Base-by-base conservation (phyloP, 2,888 invertebrate species). In the Harpagoxenus sublaevis region DNA sequence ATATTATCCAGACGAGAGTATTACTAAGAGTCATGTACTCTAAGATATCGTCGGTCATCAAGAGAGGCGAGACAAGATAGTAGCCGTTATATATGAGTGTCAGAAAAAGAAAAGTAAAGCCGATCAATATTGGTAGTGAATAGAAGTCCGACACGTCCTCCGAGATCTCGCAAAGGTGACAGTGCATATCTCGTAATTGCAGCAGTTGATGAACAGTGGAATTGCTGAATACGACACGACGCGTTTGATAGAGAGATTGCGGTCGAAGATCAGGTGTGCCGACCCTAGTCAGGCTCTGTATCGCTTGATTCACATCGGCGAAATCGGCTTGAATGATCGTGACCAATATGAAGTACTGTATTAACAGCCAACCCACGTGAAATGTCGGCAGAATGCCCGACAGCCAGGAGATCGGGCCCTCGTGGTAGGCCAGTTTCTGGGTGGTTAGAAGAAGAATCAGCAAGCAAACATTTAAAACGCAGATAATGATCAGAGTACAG, bases 91-190 rank as follows among this genome's bases (percentile, higher is more conserved):
- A 91, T 45, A 90, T 45, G 1, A 91, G 45, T 1, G 66, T 18
- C 15, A 65, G 74, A 42, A 87, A 90, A 1, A 23, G 10, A 28
- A 81, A 74, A 5, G 39, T n/a, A 0, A 89, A 39, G 4, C 65
- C 78, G 3, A 83, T 23, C 0, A 92, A 66, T 4, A 78, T 75
- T 6, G 90, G 86, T 8, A 90, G 1, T 0, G 90, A 88, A 62
- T 91, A 91, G 28, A 89, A 88, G 1, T 85, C 62, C 0, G 92
- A 84, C 45, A 92, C 48, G 9, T 89, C 86, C 1, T 12, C 48
- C 18, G 74, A 81, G 10, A 89, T 83, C 3, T 90, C 81, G 66
- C 85, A 91, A 2, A 92, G 78, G 4, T 71, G 68, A 6, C 48
- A 70, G 57, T 92, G 87, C 9, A 86, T 65, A 0, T 84, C 71